A percentile compares a stretch with the other conserved stretches of the same genome.
Conservation (phyloP, 2,797 vertebrate species). For the Molossus molossus region DNA sequence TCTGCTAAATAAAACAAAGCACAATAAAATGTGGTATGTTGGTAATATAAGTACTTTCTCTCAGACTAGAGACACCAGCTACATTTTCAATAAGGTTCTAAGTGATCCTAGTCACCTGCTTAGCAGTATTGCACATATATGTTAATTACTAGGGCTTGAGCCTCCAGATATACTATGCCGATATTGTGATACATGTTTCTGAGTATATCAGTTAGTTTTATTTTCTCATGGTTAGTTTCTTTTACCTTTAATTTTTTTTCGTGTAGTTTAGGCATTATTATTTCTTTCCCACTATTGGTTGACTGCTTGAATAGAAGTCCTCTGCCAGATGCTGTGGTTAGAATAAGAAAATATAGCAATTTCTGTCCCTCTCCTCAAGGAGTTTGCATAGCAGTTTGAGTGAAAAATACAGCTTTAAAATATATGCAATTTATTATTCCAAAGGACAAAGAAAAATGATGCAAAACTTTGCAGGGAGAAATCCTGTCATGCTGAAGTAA, state of each 20-base stretch:
- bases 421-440: not conserved
- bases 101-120: not conserved
- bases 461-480: constrained; percentile 33
- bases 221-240: constrained; percentile 51
- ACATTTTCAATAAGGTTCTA: not conserved
- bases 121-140: not conserved
- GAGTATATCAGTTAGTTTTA: not conserved
- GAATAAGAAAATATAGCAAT: not conserved
- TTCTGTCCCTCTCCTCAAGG: not conserved
- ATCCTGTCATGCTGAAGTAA: not conserved
- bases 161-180: not conserved
- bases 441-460: not conserved
- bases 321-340: not conserved
- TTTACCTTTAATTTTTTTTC: constrained; percentile 45
- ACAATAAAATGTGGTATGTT: not conserved
- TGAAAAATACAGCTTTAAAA: constrained; percentile 26
- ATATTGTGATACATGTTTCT: not conserved
- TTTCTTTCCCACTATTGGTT: not conserved
- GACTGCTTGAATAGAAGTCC: not conserved
- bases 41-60: not conserved
- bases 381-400: not conserved
- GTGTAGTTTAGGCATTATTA: not conserved
- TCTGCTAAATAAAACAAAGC: not conserved
- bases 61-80: not conserved
- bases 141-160: not conserved